Percentiles rank a stretch among this genome's conserved stretches.
phyloP scores from a whole-genome alignment of 2,888 invertebrate genomes.

The Pammene fasciana region DNA sequence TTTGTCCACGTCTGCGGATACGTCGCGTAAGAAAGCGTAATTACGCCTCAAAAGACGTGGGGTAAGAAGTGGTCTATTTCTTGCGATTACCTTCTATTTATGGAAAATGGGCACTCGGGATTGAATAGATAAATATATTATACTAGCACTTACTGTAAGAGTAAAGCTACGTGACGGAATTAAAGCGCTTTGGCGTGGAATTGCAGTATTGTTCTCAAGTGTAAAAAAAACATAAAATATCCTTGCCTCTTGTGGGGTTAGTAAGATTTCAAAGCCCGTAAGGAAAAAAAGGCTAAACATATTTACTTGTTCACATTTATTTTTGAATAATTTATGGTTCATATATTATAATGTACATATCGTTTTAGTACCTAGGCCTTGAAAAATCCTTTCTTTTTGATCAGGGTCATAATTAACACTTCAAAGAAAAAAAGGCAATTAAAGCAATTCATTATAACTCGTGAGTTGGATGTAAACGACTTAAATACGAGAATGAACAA shows the following conservation, averaged over 20 bases:
- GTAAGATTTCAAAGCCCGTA: too few species aligned
- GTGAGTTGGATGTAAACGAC: slow-evolving; percentile 33
- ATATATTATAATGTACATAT: not conserved
- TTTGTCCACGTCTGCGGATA: slow-evolving; percentile 36
- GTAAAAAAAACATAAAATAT: not conserved
- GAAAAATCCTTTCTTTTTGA: not conserved
- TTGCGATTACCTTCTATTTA: slow-evolving; percentile 41
- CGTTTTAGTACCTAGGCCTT: not conserved
- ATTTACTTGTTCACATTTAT: not conserved
- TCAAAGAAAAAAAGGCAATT: slow-evolving; percentile 14
- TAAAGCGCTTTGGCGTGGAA: not conserved
- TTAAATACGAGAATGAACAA: slow-evolving; percentile 53
- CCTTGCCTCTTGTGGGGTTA: too few species aligned
- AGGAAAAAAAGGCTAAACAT: not conserved
- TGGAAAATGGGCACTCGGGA: slow-evolving; percentile 38
- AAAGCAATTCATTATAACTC: slow-evolving; percentile 29
- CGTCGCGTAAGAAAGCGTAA: slow-evolving; percentile 40
- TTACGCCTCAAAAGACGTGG: slow-evolving; percentile 39
- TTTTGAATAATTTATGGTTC: not conserved
- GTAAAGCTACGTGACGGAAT: slow-evolving; percentile 21
- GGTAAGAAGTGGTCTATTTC: slow-evolving; percentile 35
- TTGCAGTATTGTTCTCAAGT: slow-evolving; percentile 6
- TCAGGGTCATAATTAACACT: slow-evolving; percentile 5
- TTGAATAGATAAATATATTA: slow-evolving; percentile 38
- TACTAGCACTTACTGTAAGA: slow-evolving; percentile 11